Evolutionary conservation across 2,113 vertebrate species (phyloP).

Genomic region (Macquaria australasica): DNA sequence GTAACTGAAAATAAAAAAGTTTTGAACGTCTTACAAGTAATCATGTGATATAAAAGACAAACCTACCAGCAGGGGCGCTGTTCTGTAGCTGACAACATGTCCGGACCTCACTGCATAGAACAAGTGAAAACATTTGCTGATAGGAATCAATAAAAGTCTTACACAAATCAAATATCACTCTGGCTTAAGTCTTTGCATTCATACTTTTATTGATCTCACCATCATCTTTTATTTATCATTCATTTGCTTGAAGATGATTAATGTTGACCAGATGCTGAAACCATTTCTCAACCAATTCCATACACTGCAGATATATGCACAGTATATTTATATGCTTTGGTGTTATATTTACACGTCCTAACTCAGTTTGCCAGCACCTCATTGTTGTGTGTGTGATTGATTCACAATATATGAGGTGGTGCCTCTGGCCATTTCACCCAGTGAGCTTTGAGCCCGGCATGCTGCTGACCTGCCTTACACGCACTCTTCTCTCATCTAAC

Average conservation of each 20-base stretch:
- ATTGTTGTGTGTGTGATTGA: conserved; percentile 67
- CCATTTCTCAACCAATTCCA: not conserved
- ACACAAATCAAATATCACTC: conserved; percentile 26
- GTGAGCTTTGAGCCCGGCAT: conserved; percentile 63
- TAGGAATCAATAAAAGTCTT: conserved; percentile 28
- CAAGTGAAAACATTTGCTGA: not conserved
- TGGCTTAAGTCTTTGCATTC: not conserved
- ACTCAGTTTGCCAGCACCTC: conserved; percentile 47
- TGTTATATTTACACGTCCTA: conserved; percentile 41
- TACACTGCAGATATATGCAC: not conserved
- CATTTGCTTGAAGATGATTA: not conserved
- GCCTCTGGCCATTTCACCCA: conserved; percentile 63
- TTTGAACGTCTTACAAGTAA: not conserved
- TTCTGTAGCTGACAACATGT: not conserved
- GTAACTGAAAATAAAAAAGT: not conserved
- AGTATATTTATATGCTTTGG: not conserved
- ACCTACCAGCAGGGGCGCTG: conserved; percentile 7
- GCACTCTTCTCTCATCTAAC: conserved; percentile 66
- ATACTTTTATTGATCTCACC: conserved; percentile 5
- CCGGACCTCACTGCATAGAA: not conserved
- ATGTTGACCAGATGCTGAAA: conserved; percentile 1
- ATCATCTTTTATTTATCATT: conserved; percentile 12
- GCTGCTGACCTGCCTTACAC: conserved; percentile 74
- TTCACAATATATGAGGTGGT: conserved; percentile 75
- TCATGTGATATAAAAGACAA: not conserved